Conservation (phyloP, 2,888 invertebrate genomes). For the Flexamia atlantica region DNA sequence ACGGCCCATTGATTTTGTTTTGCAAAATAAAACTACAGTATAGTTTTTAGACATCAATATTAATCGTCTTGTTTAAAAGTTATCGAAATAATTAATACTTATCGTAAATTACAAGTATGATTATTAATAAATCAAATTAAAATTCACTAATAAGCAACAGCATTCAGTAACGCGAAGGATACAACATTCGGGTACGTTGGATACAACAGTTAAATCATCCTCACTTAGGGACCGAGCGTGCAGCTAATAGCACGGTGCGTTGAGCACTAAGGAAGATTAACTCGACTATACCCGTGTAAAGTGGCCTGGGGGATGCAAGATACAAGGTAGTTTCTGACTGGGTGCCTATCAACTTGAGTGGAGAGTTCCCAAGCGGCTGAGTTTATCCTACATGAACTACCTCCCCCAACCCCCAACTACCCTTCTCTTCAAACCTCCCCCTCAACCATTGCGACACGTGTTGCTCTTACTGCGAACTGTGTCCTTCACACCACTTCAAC, state of each 20-base stretch:
- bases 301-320: background rate
- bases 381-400: background rate
- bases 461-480: constrained; percentile 2
- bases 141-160: too few relatives aligned
- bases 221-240: too few relatives aligned
- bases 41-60: too few relatives aligned
- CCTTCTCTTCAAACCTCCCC: background rate
- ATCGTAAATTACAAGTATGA: too few relatives aligned
- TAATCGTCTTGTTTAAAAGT: too few relatives aligned
- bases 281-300: background rate
- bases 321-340: background rate
- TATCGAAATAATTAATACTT: too few relatives aligned
- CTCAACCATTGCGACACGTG: background rate
- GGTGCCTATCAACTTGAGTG: constrained; percentile 24
- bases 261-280: background rate
- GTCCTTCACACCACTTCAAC: constrained; percentile 17
- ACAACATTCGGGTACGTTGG: too few relatives aligned
- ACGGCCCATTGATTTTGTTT: too few relatives aligned
- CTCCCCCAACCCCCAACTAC: background rate
- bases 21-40: too few relatives aligned
- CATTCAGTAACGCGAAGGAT: too few relatives aligned
- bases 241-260: background rate
- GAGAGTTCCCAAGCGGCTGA: background rate
- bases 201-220: too few relatives aligned
- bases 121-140: too few relatives aligned